Evolutionary conservation across 2,797 vertebrate species (phyloP).

Genomic region (Florisuga fusca): DNA sequence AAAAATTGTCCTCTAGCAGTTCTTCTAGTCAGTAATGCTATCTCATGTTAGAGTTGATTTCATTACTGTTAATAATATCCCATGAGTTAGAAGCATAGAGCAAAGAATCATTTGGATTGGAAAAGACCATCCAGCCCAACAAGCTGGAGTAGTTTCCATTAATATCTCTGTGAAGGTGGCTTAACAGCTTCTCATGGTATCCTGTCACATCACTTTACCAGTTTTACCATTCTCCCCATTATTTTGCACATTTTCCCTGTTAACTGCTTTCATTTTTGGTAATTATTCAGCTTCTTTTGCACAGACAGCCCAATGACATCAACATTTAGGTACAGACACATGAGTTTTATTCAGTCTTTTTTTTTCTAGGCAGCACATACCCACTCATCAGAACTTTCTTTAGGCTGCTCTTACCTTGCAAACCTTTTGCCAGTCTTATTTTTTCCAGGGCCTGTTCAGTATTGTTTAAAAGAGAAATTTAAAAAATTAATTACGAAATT

Average conservation of each 20-base stretch:
- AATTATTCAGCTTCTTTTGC: background rate
- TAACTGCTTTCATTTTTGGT: background rate
- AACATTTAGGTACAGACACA: background rate
- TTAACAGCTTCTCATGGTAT: too few relatives aligned
- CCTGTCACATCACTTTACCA: too few relatives aligned
- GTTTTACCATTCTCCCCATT: background rate
- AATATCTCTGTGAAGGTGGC: too few relatives aligned
- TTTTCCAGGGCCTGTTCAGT: background rate
- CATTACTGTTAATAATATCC: too few relatives aligned
- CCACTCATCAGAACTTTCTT: background rate
- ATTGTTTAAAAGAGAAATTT: background rate
- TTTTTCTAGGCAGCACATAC: background rate
- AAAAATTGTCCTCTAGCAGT: too few relatives aligned
- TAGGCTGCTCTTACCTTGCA: background rate
- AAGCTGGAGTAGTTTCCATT: too few relatives aligned
- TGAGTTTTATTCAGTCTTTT: background rate
- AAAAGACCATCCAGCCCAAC: too few relatives aligned
- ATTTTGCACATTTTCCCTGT: background rate
- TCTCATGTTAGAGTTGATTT: too few relatives aligned
- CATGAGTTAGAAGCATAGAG: too few relatives aligned
- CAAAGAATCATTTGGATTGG: too few relatives aligned
- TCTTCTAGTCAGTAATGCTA: too few relatives aligned
- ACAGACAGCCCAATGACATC: background rate
- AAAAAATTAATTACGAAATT: background rate
- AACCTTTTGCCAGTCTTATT: background rate